Percentiles rank a stretch among this genome's conserved stretches.
Conservation (phyloP, 2,797 vertebrate species). For the Falco peregrinus region DNA sequence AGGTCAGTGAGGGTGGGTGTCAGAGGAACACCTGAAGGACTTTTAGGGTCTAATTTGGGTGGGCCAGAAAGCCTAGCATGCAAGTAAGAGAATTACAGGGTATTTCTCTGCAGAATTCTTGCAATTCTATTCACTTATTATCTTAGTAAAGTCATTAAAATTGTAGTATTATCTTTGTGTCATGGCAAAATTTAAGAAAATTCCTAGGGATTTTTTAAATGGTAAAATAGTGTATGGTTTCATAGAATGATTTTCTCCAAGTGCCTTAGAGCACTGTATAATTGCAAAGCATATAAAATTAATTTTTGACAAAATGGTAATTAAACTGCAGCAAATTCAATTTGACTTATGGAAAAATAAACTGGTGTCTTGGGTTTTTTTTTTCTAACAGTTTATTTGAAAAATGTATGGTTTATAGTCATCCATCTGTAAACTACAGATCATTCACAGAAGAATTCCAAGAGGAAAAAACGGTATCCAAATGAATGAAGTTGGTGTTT, state of each 20-base stretch:
- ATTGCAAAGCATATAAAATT: neutral
- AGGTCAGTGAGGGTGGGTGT: neutral
- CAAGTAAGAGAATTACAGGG: neutral
- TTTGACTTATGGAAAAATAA: neutral
- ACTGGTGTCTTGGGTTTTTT: neutral
- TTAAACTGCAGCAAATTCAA: neutral
- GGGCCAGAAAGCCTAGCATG: neutral
- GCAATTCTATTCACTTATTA: neutral
- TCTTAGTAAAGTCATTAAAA: neutral
- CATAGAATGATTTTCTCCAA: neutral
- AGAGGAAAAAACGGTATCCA: neutral
- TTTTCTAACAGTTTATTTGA: neutral
- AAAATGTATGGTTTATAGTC: neutral
- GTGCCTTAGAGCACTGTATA: neutral
- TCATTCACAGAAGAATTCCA: neutral
- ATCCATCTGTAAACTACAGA: neutral
- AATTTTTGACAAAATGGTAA: slow-evolving; percentile 19
- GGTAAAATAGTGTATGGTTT: neutral
- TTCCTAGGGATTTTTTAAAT: neutral
- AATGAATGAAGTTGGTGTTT: neutral
- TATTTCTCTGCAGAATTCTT: neutral
- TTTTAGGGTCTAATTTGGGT: neutral
- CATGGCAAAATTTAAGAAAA: neutral
- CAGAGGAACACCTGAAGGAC: neutral
- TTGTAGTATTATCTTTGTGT: neutral